Evolutionary conservation across 2,113 vertebrate species (phyloP), one percentile per base, ranked within the genome.

Genomic region (Rafetus swinhoei): DNA sequence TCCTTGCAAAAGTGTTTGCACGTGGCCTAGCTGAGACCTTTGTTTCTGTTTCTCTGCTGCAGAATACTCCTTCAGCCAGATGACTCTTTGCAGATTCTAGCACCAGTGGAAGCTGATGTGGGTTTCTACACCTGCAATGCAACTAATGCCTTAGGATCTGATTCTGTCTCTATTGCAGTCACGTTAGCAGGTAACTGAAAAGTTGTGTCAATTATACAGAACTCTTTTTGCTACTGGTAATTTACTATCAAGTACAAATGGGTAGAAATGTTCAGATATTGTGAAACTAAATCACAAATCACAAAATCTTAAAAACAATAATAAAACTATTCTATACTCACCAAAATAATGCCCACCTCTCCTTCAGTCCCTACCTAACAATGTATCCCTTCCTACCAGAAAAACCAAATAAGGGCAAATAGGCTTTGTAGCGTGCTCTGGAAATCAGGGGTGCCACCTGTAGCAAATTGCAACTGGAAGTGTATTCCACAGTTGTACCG

Each of bases 91-190:
- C 98, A 98, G 96, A 99, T 99, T 97, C 97, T 98, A 95, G 97
- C 97, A 24, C 99, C 99, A 0, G 97, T 98, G 92, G 98, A 99
- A 98, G 98, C 94, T 32, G 99, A 99, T 88, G 99, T 98, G 93
- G 99, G 99, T 93, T 98, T 99, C 94, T 99, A 99, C 96, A 99
- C 98, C 81, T 99, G 99, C 95, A 99, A 98, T 52, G 99, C 99
- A 50, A 98, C 98, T 54, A 99, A 98, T 95, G 95, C 93, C 60
- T 95, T 98, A 53, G 99, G 99, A 86, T 98, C 98, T 55, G 97
- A 98, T 53, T 99, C 98, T 39, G 98, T 99, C 87, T 99, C 99
- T 54, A 99, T 99, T 91, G 98, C 98, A 22, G 97, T 99, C 94
- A 98, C 98, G 18, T 96, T 99, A 92, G 97, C 98, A 99, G 99